Base-by-base conservation (phyloP, 2,888 invertebrate species). In the Sussaba pulchella region DNA sequence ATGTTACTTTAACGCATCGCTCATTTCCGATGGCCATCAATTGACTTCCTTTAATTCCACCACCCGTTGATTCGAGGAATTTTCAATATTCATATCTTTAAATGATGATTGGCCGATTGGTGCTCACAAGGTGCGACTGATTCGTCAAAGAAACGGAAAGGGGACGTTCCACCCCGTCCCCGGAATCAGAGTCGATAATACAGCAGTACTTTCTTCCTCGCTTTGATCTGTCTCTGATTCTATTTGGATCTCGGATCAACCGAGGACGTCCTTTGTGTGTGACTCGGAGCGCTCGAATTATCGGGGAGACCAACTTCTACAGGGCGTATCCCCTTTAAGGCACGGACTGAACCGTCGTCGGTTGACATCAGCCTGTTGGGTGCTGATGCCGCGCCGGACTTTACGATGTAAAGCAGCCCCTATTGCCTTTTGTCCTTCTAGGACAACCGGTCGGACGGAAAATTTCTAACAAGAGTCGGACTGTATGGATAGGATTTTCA, bases 331-430 rank as follows among this genome's bases (percentile, higher is more conserved):
- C 70, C 71, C 69, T 79, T 79, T 70, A 73, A 76, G 69, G 43
- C 59, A 50, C 17, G 36, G 36, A 50, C 43, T 43, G 43, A 26
- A 69, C 63, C 43, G 54, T 45, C 36, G 61, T 39, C 43, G 41
- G 21, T 63, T 21, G 63, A 43, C 19, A 43, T 1, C 17, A 14
- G 36, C 31, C 6, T 19, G 31, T 43, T 26, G 26, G 52, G 9
- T 47, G 17, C 14, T 67, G 12, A 26, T 41, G 59, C 39, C 17
- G 70, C 83, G 67, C 77, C 73, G 81, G 82, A 84, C 86, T 88
- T 88, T 86, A 83, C 86, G 83, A 88, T 88, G 89, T 85, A 89
- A 89, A 89, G 83, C 81, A 87, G 84, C 78, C 76, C 84, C 84
- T 78, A 76, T 86, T 85, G 83, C 84, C 85, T 86, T 85, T 85